phyloP scores from a whole-genome alignment of 2,888 invertebrate species.

The Apomyelois bistriatella region DNA sequence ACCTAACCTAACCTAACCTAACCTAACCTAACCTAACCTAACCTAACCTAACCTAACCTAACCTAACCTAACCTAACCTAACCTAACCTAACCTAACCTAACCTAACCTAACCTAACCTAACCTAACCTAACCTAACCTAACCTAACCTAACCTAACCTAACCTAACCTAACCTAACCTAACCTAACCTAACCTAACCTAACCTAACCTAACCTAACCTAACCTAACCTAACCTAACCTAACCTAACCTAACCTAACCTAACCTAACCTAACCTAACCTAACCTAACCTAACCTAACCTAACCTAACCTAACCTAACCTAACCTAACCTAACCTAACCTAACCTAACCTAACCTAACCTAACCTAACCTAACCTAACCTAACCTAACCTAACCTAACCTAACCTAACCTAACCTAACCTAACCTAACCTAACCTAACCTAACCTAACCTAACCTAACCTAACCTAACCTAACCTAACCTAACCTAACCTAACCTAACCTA shows the following conservation, averaged over 20 bases:
- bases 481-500: not conserved
- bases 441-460: not conserved
- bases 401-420: not conserved
- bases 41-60: slow-evolving; percentile 20
- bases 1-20: slow-evolving; percentile 24
- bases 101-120: slow-evolving; percentile 22
- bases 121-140: not conserved
- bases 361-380: slow-evolving; percentile 23
- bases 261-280: not conserved
- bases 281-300: slow-evolving; percentile 22
- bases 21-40: slow-evolving; percentile 19
- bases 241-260: not conserved
- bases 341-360: slow-evolving; percentile 33
- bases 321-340: slow-evolving; percentile 30
- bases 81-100: slow-evolving; percentile 22
- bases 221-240: not conserved
- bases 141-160: not conserved
- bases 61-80: slow-evolving; percentile 21
- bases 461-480: not conserved
- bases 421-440: not conserved
- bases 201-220: not conserved
- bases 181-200: not conserved
- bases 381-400: not conserved
- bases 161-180: not conserved
- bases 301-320: slow-evolving; percentile 27